Percentiles rank a stretch among this genome's conserved stretches.
These are phyloP conservation scores for Volucella bombylans DNA, from an alignment of 2,888 invertebrate species.

Conservation along the genomic window DNA sequence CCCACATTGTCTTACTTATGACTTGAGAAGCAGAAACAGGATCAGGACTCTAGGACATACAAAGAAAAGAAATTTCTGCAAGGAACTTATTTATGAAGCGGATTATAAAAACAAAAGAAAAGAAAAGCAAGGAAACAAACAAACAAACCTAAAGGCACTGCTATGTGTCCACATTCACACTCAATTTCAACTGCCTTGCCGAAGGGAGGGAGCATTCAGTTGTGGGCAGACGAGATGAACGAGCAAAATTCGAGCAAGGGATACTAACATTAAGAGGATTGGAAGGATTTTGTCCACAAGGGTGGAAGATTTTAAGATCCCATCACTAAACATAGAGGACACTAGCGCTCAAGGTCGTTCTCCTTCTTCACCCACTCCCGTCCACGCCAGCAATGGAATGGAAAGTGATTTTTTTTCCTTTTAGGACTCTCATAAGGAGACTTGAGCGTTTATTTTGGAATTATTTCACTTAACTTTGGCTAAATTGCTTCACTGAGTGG, in stretches of 20 bases:
- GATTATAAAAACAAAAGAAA: conserved; percentile 34
- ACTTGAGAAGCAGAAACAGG: neutral
- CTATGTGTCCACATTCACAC: conserved; percentile 50
- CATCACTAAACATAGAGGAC: neutral
- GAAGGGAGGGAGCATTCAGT: conserved; percentile 6
- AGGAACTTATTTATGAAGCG: conserved; percentile 51
- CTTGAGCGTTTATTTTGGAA: neutral
- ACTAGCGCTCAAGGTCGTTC: neutral
- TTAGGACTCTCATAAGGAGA: conserved; percentile 13
- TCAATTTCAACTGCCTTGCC: conserved; percentile 25
- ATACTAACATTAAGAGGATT: conserved; percentile 47
- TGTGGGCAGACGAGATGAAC: conserved; percentile 3
- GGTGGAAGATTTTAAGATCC: conserved; percentile 27
- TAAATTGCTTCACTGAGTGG: neutral
- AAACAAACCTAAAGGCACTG: conserved; percentile 23
- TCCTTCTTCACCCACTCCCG: neutral
- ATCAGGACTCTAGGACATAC: conserved; percentile 1
- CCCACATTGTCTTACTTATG: neutral
- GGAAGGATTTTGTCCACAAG: conserved; percentile 42
- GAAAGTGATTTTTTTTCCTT: conserved; percentile 26
- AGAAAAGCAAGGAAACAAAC: neutral
- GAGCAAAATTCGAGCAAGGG: conserved; percentile 39
- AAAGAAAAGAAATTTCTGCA: conserved; percentile 7
- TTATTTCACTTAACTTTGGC: conserved; percentile 4
- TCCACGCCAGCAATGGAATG: neutral